Conservation (phyloP, 2,113 vertebrate species). For the Stigmatopora nigra region DNA sequence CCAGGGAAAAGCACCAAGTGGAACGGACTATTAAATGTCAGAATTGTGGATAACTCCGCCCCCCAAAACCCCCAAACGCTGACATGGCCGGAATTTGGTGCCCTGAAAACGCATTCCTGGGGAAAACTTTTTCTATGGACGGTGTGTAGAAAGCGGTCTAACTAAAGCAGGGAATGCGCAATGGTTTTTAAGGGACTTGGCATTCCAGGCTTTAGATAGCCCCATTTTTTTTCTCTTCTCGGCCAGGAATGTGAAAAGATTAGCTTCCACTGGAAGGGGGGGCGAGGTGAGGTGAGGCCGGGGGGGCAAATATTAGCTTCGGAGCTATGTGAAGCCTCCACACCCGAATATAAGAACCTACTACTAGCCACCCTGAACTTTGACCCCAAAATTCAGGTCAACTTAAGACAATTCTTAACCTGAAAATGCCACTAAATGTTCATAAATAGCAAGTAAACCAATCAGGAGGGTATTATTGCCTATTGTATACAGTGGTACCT, state of each 20-base stretch:
- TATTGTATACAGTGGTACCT: no score
- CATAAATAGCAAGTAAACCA: not conserved
- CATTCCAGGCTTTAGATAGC: constrained; percentile 59
- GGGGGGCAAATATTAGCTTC: constrained; percentile 50
- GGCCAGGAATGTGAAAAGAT: constrained; percentile 66
- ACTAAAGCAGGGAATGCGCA: constrained; percentile 48
- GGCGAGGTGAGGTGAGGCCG: constrained; percentile 43
- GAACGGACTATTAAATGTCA: constrained; percentile 11
- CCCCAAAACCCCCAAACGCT: no score
- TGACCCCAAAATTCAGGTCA: not conserved
- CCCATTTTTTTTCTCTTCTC: constrained; percentile 40
- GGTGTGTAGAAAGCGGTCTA: constrained; percentile 48
- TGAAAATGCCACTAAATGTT: not conserved
- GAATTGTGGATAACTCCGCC: constrained; percentile 8
- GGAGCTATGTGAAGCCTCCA: constrained; percentile 31
- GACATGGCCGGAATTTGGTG: constrained; percentile 2
- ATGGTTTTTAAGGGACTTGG: constrained; percentile 59
- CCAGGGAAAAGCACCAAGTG: not conserved
- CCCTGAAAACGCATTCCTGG: constrained; percentile 27
- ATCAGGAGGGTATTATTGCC: no score
- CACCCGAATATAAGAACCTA: not conserved
- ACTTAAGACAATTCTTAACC: not conserved
- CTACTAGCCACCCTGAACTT: not conserved
- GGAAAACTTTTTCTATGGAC: constrained; percentile 15
- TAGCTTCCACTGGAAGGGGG: constrained; percentile 41